Base-by-base conservation (phyloP, 2,888 invertebrate species). In the Coremacera marginata region DNA sequence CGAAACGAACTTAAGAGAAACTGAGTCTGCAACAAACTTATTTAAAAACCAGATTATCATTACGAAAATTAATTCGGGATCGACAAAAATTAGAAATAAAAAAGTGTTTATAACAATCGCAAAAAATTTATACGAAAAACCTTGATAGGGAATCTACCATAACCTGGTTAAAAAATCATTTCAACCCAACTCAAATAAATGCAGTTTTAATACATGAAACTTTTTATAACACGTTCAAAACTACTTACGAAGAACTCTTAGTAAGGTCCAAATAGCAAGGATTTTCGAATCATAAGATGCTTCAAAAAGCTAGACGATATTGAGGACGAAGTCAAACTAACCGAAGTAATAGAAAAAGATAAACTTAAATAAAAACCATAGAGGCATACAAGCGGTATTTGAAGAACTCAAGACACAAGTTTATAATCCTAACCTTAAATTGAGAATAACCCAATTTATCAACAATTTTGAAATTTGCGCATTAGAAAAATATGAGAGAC, bases 381-480 rank as follows among this genome's bases (percentile, higher is more conserved):
- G 31, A 51, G 79, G 79, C 16, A 78, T 80, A n/a, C 27, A 71
- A 16, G 80, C 75, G 76, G 65, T 77, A n/a, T 76, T 67, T 25
- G 52, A 62, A 22, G 72, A 78, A 75, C 34, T 34, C 8, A 70
- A 55, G n/a, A 55, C 31, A 34, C 9, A 60, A 60, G 25, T 22
- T 44, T 44, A 77, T 63, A 75, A 80, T 25, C 80, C 82, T 5
- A 75, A 80, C 2, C 52, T 81, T 16, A 78, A 70, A 51, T 34
- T 60, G 62, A 70, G 75, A 27, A 81, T 82, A 49, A 80, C 78
- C 3, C 71, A 81, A 65, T 80, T 81, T 25, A 79, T 81, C 5
- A 82, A 83, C n/a, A 82, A 81, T 67, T 81, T 81, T 44, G 78
- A 81, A 16, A 62, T 79, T 9, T 80, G 80, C 25, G 76, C 44